Base-by-base conservation (phyloP, 2,797 vertebrate species). In the Oophaga sylvatica region DNA sequence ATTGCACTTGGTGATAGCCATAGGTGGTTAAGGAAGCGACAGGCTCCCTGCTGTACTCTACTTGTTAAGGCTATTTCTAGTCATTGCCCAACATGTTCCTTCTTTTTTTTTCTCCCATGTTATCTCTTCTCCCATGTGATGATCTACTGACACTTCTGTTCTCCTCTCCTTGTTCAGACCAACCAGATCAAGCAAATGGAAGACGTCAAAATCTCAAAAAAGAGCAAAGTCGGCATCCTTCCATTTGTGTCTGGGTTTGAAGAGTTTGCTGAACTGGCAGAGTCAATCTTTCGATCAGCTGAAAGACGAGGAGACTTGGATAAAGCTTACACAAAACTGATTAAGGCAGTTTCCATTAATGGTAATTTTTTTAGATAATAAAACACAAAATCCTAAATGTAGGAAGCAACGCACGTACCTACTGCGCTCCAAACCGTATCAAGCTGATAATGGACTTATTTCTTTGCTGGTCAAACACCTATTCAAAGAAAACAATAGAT, bases 201-300 rank as follows among this genome's bases (percentile, higher is more conserved):
- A 91, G 98, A 99, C 92, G 97, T 99, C 75, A 99, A 99, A 93
- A 99, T 99, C 92, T 98, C 98, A 10, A 99, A 99, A 94, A 99
- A 99, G 92, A 99, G 97, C 94, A 99, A 99, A 95, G 98, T 99
- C 77, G 98, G 97, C 10, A 99, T 99, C 92, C 95, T 99, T 90
- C 93, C 94, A 8, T 99, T 99, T 91, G 98, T 99, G 81, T 96
- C 95, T 65, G 95, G 96, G 87, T 99, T 99, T 92, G 98, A 99
- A 92, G 98, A 99, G 91, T 99, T 99, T 92, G 98, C 98, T 16
- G 97, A 97, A 85, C 95, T 99, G 0, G 98, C 98, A 63, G 98
- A 99, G 92, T 98, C 98, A 0, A 99, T 99, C 91, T 99, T 99
- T 93, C 97, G 97, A 91, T 98, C 95, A 2, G 97, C 98, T 1